Evolutionary conservation across 2,113 vertebrate genomes (phyloP).

Genomic region (Microtus ochrogaster): DNA sequence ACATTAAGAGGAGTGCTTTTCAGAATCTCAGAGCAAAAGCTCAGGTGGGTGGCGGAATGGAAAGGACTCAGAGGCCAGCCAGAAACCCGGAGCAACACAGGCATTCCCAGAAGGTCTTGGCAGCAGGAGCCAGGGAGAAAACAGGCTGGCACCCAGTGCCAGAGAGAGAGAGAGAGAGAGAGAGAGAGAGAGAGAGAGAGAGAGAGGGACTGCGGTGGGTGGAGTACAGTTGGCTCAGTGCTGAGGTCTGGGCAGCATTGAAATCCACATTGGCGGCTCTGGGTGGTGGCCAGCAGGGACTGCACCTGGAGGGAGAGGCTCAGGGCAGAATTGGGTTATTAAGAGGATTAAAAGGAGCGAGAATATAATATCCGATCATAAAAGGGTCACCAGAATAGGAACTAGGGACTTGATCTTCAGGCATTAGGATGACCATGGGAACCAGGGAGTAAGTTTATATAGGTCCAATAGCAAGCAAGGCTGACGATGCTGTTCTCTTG

Average conservation of each 20-base stretch:
- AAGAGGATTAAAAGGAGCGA: neutral
- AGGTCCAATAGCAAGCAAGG: neutral
- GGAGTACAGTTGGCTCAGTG: neutral
- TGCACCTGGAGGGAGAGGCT: neutral
- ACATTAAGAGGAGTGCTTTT: neutral
- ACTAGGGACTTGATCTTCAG: neutral
- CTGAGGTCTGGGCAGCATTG: neutral
- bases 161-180: neutral
- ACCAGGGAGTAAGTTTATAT: neutral
- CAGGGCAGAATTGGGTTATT: neutral
- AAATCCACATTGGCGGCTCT: neutral
- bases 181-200: no score
- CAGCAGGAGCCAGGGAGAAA: slow-evolving; percentile 49
- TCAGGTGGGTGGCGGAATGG: slow-evolving; percentile 44
- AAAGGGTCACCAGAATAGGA: neutral
- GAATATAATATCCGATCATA: neutral
- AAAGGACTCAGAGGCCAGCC: slow-evolving; percentile 56
- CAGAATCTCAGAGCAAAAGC: slow-evolving; percentile 18
- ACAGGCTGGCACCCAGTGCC: neutral
- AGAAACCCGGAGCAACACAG: slow-evolving; percentile 43
- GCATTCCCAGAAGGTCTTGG: slow-evolving; percentile 67
- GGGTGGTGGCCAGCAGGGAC: neutral
- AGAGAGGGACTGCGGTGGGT: neutral
- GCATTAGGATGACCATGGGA: neutral
- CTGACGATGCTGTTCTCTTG: neutral